phyloP scores from a whole-genome alignment of 1,140 invertebrate species.

The Heliconius hewitsoni region DNA sequence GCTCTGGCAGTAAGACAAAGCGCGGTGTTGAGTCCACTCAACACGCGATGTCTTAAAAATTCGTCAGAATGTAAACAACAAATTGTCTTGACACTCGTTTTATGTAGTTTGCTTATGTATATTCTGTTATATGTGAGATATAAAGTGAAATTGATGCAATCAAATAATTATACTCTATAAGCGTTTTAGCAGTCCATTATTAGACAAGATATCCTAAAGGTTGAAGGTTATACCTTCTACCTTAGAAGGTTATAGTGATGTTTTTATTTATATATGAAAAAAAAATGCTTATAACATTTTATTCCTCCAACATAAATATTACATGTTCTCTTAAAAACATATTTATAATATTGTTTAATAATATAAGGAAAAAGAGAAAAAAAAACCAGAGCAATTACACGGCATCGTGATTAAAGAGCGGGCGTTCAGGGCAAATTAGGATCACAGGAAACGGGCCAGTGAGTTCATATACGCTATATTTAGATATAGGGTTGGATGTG shows the following conservation, averaged over 20 bases:
- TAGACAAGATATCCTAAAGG: too few species aligned
- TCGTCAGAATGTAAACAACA: neutral
- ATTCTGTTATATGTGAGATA: neutral
- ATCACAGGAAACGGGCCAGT: constrained; percentile 28
- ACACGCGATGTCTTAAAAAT: neutral
- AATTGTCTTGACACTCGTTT: neutral
- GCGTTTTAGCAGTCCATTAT: too few species aligned
- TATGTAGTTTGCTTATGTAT: neutral
- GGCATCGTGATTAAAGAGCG: constrained; percentile 33
- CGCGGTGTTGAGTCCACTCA: neutral
- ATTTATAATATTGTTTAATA: constrained; percentile 2
- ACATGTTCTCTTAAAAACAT: neutral
- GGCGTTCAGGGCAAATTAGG: constrained; percentile 26
- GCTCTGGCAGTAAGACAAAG: too few species aligned
- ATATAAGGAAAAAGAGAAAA: neutral
- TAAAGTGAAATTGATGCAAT: too few species aligned
- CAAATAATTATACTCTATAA: too few species aligned
- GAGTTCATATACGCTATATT: constrained; percentile 32
- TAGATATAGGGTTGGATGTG: neutral
- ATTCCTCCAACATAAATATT: neutral
- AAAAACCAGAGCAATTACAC: constrained; percentile 5
- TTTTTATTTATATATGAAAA: neutral
- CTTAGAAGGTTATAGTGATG: too few species aligned
- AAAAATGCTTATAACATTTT: neutral
- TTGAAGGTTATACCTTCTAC: too few species aligned